Conservation (phyloP, 2,113 vertebrate species). For the Tetrax tetrax region DNA sequence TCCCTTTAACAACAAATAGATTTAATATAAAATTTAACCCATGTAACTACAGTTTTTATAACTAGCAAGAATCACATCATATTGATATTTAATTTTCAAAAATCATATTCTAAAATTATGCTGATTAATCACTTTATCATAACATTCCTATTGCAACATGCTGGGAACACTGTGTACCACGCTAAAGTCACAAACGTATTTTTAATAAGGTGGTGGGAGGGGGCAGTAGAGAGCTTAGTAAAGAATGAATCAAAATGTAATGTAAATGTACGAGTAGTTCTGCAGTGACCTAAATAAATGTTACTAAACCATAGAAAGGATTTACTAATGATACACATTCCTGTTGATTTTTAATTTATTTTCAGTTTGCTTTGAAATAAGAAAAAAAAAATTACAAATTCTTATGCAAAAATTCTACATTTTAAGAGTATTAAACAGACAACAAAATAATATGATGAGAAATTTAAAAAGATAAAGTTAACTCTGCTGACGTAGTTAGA, state of each 20-base stretch:
- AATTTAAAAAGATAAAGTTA: neutral
- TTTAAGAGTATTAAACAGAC: neutral
- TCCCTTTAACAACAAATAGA: too few species aligned
- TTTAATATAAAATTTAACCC: too few species aligned
- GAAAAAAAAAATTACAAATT: neutral
- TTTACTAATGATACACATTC: neutral
- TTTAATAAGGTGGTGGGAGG: neutral
- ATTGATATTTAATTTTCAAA: too few species aligned
- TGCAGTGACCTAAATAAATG: neutral
- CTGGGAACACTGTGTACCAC: neutral
- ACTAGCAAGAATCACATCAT: too few species aligned
- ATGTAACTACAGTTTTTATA: too few species aligned
- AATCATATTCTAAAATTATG: too few species aligned
- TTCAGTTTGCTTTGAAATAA: neutral
- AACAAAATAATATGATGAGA: neutral
- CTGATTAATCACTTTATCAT: too few species aligned
- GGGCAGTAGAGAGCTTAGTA: neutral
- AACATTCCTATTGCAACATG: too few species aligned
- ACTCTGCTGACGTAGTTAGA: neutral
- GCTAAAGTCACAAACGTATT: neutral
- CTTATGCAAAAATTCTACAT: neutral
- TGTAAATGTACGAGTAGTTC: neutral
- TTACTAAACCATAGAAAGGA: neutral
- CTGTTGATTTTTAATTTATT: neutral
- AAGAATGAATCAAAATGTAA: neutral